A percentile compares a stretch with the other conserved stretches of the same genome.
phyloP scores from a whole-genome alignment of 2,113 vertebrate genomes.

The Strix uralensis region DNA sequence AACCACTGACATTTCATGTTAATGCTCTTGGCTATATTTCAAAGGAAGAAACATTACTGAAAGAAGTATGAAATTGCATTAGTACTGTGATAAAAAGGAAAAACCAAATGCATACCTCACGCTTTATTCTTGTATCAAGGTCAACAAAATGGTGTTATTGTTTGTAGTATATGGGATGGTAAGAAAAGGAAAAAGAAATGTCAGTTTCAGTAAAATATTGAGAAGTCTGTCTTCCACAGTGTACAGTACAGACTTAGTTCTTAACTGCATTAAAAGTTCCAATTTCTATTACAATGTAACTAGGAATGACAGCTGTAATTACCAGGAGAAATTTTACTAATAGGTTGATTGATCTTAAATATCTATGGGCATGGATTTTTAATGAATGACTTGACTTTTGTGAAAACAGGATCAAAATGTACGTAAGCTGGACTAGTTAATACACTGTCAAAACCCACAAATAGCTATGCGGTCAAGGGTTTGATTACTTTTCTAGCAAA shows the following conservation, averaged over 20 bases:
- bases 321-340: not conserved
- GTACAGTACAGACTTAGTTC: not conserved
- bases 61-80: not conserved
- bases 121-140: not conserved
- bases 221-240: not conserved
- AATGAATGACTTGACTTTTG: not conserved
- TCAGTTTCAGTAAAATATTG: not conserved
- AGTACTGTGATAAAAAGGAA: not conserved
- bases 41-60: not conserved
- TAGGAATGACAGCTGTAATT: not conserved
- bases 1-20: not conserved
- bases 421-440: not conserved
- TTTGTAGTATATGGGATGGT: not conserved
- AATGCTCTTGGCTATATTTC: not conserved
- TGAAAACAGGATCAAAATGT: not conserved
- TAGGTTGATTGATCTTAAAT: not conserved
- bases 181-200: not conserved
- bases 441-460: not conserved
- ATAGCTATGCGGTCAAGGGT: not conserved
- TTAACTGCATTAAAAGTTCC: not conserved
- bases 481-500: not conserved
- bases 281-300: not conserved
- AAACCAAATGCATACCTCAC: not conserved
- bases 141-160: not conserved
- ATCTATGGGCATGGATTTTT: not conserved